Evolutionary conservation across 2,113 vertebrate species (phyloP), one percentile per base, ranked within the genome.

Genomic region (Oreochromis aureus): DNA sequence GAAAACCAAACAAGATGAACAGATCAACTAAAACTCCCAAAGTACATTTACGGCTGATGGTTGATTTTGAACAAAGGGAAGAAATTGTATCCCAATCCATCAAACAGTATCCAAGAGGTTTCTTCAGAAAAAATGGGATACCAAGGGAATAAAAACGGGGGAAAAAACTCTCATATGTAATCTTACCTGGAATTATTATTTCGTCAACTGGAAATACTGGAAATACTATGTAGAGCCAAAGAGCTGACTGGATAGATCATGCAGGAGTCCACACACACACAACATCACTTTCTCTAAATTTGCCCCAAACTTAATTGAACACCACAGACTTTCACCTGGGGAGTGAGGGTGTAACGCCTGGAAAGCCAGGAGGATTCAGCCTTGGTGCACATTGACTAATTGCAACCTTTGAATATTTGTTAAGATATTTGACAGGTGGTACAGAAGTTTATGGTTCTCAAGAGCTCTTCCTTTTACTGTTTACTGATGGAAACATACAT

Each of bases 101-200:
- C 71, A 48, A 30, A 30, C 44, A 76, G 44, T 48, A 76, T 69
- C 19, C 61, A 66, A 66, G 2, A 66, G 34, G 61, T 39, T 39
- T 39, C 34, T 66, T 39, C 34, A 69, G 34, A 69, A 69, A 18
- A 18, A 18, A 16, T 7, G 13, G 8, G 13, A 1, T 73, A 27
- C 18, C 22, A 3, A 27, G 6, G 22, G 1, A 1, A 1, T 3
- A 3, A 27, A 73, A 73, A 36, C 0, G 0, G 19, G 10, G 10
- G 3, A 10, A 0, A 8, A 39, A 22, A 39, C 24, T 30, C 71
- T 12, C 24, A 1, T 19, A 48, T 48, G 71, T 48, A 27, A 48
- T 48, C 15, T 48, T 48, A 48, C 2, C 15, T 30, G 1, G 24
- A 76, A 48, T 76, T 4, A 10, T 73, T 73, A 27, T 46, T 73